phyloP scores from a whole-genome alignment of 2,797 vertebrate species.

The Momotus momota region DNA sequence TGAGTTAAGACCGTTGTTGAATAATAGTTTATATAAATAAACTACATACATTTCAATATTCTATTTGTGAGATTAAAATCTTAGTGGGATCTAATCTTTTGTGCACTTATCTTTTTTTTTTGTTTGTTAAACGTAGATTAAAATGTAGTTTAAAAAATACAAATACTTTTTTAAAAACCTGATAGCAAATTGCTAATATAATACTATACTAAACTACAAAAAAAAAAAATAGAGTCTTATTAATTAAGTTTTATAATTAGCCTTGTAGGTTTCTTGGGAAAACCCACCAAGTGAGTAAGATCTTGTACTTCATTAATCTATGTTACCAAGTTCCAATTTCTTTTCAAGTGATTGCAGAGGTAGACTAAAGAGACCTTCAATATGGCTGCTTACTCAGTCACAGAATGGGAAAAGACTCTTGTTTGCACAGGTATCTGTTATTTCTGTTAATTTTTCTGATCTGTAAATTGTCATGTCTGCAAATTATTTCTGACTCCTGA shows the following conservation, averaged over 20 bases:
- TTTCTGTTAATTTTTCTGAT: not conserved
- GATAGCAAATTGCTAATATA: not conserved
- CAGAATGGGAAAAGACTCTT: not conserved
- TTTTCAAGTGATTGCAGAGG: not conserved
- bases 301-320: not conserved
- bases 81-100: not conserved
- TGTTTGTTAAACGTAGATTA: not conserved
- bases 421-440: not conserved
- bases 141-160: not conserved
- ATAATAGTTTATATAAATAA: not conserved
- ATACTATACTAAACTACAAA: not conserved
- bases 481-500: not conserved
- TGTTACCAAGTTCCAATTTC: not conserved
- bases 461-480: not conserved
- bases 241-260: conserved; percentile 10
- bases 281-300: not conserved
- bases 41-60: not conserved
- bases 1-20: not conserved
- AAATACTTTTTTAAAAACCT: not conserved
- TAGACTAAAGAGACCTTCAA: not conserved
- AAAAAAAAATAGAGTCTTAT: not conserved
- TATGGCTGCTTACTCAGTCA: not conserved
- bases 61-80: not conserved
- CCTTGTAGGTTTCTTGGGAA: not conserved
- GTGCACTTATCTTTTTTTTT: not conserved